Evolutionary conservation across 1,140 invertebrate species (phyloP), one percentile per base, ranked within the genome.

Genomic region (Aleiodes sp.): DNA sequence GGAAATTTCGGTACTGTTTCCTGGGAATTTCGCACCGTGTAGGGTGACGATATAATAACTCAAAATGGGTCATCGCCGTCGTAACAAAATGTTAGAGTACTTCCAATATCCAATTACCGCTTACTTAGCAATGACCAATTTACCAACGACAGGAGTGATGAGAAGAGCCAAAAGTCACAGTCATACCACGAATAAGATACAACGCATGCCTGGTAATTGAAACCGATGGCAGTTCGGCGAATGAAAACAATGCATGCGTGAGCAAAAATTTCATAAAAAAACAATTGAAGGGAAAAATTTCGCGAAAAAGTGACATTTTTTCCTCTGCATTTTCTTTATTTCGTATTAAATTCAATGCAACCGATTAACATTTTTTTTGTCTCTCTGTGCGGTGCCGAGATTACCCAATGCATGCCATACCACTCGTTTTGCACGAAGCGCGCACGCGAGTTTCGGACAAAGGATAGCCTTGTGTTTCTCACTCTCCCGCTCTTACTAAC

Each of bases 381-480:
- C 21, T 65, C 28, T 46, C 29, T 7, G 26, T 24, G 28, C 26
- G 56, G 43, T 60, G 33, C 14, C 56, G 57, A 68, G 65, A 66
- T 66, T 66, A 66, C 52, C 43, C 65, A 65, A 65, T 66, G 33
- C 21, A 39, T 43, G 21, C 46, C 21, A 52, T 52, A 52, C 46
- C 65, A 52, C 46, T 52, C 65, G 46, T n/a, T 66, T 65, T 26
- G 63, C 63, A 65, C 41, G 41, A 65, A 57, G 66, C 57, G 24
- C 35, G 66, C 67, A 69, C 66, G 66, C 70, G 67, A 72, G 67
- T 72, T 72, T 72, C 67, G 67, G 67, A 72, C 71, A 72, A 72
- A 72, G 71, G 67, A 72, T 72, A 72, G 67, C 71, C 71, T 72
- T 72, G 71, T 70, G 26, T 66, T 57, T n/a, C 33, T 66, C 31